A percentile compares a stretch with the other conserved stretches of the same genome.
These are phyloP conservation scores for Hippocampus mohnikei DNA, from an alignment of 2,113 vertebrate genomes.

Conservation along the genomic window DNA sequence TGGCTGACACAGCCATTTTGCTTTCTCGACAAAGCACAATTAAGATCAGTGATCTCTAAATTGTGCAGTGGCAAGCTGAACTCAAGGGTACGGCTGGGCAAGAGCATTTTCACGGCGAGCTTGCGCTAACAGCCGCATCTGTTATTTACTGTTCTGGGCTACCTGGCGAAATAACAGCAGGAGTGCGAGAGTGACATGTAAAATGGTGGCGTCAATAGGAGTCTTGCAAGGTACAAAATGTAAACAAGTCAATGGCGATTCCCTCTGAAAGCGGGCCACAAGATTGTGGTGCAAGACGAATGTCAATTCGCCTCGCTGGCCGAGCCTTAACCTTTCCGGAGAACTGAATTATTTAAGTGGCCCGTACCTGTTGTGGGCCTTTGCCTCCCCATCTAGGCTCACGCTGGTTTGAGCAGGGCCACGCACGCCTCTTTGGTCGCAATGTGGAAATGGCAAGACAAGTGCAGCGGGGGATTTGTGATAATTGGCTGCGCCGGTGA, in stretches of 20 bases:
- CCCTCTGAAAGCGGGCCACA: conserved; percentile 32
- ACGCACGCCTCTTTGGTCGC: conserved; percentile 50
- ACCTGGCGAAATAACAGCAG: conserved; percentile 3
- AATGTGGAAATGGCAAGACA: conserved; percentile 71
- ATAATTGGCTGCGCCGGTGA: conserved; percentile 70
- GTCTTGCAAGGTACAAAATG: conserved; percentile 39
- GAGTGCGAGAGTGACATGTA: conserved; percentile 17
- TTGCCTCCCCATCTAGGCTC: conserved; percentile 48
- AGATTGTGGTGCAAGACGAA: conserved; percentile 67
- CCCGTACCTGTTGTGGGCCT: conserved; percentile 68
- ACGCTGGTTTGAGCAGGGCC: conserved; percentile 51
- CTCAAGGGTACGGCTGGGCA: not conserved
- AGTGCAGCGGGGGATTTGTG: conserved; percentile 67
- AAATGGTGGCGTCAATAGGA: conserved; percentile 53
- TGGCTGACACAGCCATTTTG: not conserved
- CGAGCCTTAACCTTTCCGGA: conserved; percentile 74
- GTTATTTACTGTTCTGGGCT: conserved; percentile 10
- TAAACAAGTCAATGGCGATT: conserved; percentile 48
- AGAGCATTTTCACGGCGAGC: not conserved
- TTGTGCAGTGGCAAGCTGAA: not conserved
- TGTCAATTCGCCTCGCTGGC: conserved; percentile 65
- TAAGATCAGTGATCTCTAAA: not conserved
- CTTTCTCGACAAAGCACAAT: not conserved
- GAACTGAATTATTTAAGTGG: conserved; percentile 78
- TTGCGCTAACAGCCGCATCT: not conserved